A percentile compares a stretch with the other conserved stretches of the same genome.
Evolutionary conservation across 2,113 vertebrate genomes (phyloP).

Genomic region (Chionodraco myersi): DNA sequence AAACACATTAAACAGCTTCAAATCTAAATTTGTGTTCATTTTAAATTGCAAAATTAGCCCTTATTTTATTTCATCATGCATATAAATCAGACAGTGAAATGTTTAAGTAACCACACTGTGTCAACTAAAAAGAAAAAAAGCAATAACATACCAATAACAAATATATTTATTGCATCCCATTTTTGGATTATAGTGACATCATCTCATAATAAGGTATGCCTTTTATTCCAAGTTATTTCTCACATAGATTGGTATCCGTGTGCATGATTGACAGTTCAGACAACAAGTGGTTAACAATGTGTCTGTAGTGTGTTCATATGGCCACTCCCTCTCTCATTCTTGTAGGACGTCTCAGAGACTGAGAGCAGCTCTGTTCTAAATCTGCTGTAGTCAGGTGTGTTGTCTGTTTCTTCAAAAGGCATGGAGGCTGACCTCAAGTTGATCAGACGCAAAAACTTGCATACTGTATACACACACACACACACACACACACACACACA

Average conservation of each 20-base stretch:
- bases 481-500: constrained; percentile 34
- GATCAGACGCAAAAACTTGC: constrained; percentile 51
- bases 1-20: not conserved
- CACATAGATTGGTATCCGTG: not conserved
- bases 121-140: not conserved
- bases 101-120: not conserved
- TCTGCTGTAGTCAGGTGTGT: constrained; percentile 87
- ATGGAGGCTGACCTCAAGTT: constrained; percentile 75
- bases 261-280: constrained; percentile 45
- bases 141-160: not conserved
- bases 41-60: not conserved
- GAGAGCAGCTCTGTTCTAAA: constrained; percentile 83
- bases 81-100: not conserved
- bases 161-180: not conserved
- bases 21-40: not conserved
- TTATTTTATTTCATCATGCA: not conserved
- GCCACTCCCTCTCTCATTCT: constrained; percentile 82
- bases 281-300: constrained; percentile 34
- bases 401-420: constrained; percentile 77
- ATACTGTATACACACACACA: constrained; percentile 44
- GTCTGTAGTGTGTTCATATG: constrained; percentile 77
- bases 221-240: not conserved
- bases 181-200: not conserved
- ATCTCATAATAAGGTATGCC: not conserved
- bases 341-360: constrained; percentile 84